Base-by-base conservation (phyloP, 2,113 vertebrate species). In the Lanius ludovicianus region DNA sequence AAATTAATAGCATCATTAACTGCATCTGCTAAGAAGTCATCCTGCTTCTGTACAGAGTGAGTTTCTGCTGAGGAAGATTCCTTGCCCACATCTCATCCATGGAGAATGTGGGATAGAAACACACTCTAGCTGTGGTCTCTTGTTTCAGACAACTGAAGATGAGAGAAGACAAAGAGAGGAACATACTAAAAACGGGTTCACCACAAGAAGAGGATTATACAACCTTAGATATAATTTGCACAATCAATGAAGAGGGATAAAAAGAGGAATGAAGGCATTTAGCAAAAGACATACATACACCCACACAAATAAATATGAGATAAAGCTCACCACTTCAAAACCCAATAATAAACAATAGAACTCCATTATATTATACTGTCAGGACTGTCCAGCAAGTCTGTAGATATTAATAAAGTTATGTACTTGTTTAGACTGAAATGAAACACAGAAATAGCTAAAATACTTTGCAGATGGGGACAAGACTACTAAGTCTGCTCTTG, bases 1-100 rank as follows among this genome's bases (percentile, higher is more conserved):
- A 93, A 91, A 93, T 56, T 28, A 95, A 94, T 27, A 87, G 60
- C 53, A 82, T 68, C 68, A 82, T 91, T 94, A 92, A 90, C 56
- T 81, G 52, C 71, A 81, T 90, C 87, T 96, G 87, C 82, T 84
- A 88, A 90, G 73, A 59, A 90, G 79, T 60, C 35, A 91, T 42
- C 35, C 42, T 39, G 57, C 71, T 74, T 94, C 81, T 93, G 56
- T 16, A 71, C 0, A 56, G 53, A 83, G 60, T 13, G 52, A 77
- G 42, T 37, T 85, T 62, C 78, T 92, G 78, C 67, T 85, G 37
- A 73, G 67, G 82, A 90, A 79, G 84, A 50, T 21, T 30, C 28
- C 42, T 65, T 73, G 56, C 73, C 92, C 19, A 1, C 69, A 75
- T 31, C 87, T 79, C 25, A 3, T 52, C 87, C 81, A 19, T 2